Conservation (phyloP, 2,888 invertebrate genomes). For the Agrotis ipsilon region DNA sequence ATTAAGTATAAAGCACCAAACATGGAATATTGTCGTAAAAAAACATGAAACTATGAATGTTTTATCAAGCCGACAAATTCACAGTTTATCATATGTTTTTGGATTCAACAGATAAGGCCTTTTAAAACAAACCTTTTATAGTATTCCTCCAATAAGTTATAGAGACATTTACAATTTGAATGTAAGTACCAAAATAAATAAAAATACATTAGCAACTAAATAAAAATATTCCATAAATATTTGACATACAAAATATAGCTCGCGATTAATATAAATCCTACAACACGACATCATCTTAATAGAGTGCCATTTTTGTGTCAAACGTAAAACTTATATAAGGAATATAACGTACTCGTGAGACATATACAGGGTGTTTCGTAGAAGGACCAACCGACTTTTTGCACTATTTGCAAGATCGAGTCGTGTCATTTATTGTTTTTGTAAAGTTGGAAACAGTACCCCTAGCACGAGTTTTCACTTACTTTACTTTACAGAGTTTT, state of each 20-base stretch:
- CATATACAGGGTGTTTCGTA: background rate
- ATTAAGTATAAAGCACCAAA: background rate
- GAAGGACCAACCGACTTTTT: background rate
- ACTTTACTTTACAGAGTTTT: no score
- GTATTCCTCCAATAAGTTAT: conserved; percentile 15
- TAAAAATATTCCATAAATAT: conserved; percentile 33
- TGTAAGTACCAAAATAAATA: conserved; percentile 32
- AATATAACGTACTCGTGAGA: conserved; percentile 19
- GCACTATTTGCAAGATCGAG: background rate
- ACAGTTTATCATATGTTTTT: conserved; percentile 9
- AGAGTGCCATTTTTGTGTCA: conserved; percentile 47
- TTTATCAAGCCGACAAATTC: conserved; percentile 1
- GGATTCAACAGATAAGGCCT: background rate
- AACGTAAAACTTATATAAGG: conserved; percentile 7
- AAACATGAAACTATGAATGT: background rate
- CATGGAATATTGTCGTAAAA: background rate
- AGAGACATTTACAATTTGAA: conserved; percentile 7
- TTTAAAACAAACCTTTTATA: conserved; percentile 12
- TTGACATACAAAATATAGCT: conserved; percentile 46
- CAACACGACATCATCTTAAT: conserved; percentile 32
- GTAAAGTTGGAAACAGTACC: no score
- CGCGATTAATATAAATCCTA: conserved; percentile 49
- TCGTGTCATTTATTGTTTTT: background rate
- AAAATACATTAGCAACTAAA: conserved; percentile 34
- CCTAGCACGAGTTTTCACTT: no score